A percentile compares a stretch with the other conserved stretches of the same genome.
Evolutionary conservation across 2,888 invertebrate genomes (phyloP).

Genomic region (Oxystoma pomonae): DNA sequence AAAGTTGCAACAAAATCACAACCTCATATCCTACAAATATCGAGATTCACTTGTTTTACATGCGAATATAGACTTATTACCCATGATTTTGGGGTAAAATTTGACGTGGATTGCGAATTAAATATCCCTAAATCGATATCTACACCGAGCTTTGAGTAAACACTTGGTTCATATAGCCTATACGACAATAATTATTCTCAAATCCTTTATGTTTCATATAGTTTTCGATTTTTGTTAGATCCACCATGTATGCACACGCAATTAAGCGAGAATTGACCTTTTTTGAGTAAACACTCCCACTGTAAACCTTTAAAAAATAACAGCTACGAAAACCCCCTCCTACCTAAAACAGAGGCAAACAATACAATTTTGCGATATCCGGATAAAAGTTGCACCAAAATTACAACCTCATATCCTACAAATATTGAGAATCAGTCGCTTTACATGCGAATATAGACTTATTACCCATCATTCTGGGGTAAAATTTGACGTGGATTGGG

Average conservation of each 20-base stretch:
- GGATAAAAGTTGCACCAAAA: neutral
- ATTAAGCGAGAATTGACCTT: too few relatives aligned
- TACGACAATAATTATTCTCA: too few relatives aligned
- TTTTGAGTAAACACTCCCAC: too few relatives aligned
- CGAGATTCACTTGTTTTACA: slow-evolving; percentile 24
- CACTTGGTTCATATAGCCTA: too few relatives aligned
- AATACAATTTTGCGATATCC: neutral
- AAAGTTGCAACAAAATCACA: neutral
- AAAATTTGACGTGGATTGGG: neutral
- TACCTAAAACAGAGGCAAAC: too few relatives aligned
- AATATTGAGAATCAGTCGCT: neutral
- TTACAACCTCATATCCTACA: neutral
- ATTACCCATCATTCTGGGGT: slow-evolving; percentile 9
- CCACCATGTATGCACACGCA: too few relatives aligned
- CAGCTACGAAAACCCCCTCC: too few relatives aligned
- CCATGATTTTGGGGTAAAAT: slow-evolving; percentile 12
- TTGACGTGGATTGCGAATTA: neutral
- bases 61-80: slow-evolving; percentile 37
- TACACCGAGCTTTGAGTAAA: too few relatives aligned
- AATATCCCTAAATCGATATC: neutral
- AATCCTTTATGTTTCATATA: too few relatives aligned
- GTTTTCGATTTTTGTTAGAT: too few relatives aligned
- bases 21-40: neutral
- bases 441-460: slow-evolving; percentile 4
- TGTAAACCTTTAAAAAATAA: too few relatives aligned